These are phyloP conservation scores for Pteruthius melanotis DNA, from an alignment of 2,113 vertebrate species.

Conservation along the genomic window DNA sequence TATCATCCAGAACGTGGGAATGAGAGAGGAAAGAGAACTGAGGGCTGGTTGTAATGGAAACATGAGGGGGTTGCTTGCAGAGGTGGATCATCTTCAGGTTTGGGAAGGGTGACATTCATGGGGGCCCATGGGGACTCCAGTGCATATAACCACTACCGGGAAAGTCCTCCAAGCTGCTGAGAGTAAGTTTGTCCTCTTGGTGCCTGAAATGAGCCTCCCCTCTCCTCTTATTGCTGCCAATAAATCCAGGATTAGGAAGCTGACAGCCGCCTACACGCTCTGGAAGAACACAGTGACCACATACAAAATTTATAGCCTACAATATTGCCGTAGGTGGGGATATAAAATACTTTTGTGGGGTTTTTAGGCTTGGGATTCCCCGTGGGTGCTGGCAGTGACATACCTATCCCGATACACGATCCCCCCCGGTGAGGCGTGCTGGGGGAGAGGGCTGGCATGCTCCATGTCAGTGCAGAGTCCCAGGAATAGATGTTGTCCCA, in stretches of 20 bases:
- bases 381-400: neutral
- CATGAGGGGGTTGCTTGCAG: neutral
- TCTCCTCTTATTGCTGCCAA: slow-evolving; percentile 4
- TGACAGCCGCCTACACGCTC: slow-evolving; percentile 4
- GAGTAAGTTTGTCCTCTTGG: neutral
- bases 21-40: neutral
- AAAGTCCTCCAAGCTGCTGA: neutral
- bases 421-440: accelerated
- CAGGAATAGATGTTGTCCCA: neutral
- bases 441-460: neutral
- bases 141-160: neutral
- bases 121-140: neutral
- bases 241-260: slow-evolving; percentile 31
- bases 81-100: neutral
- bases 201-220: neutral
- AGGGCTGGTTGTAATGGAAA: neutral
- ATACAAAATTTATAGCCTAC: slow-evolving; percentile 21
- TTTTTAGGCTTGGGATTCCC: slow-evolving; percentile 46
- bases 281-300: slow-evolving; percentile 35
- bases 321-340: neutral
- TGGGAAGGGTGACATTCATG: neutral
- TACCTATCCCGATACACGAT: neutral
- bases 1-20: neutral
- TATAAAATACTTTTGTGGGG: neutral
- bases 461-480: neutral